Evolutionary conservation across 1,140 invertebrate genomes (phyloP), one percentile per base, ranked within the genome.

Genomic region (Anoplolepis gracilipes): DNA sequence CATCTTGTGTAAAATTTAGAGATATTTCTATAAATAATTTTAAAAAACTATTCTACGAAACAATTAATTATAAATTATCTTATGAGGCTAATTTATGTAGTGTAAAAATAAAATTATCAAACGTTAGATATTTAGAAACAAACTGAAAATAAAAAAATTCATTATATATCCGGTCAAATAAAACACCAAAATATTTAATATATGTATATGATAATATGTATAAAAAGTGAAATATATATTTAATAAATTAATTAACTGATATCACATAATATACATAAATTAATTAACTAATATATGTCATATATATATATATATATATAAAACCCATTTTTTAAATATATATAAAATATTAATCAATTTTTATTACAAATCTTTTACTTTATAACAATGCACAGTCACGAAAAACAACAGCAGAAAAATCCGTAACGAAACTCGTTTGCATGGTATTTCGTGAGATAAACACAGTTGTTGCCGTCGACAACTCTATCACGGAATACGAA

Each of bases 391-490:
- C 25, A 19, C 25, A 46, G 39, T 77, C 11, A 16, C 16, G 8
- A 7, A 33, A 13, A 72, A 33, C 67, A 46, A 19, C 13, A 25
- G 67, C 59, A n/a, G 53, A 59, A 82, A 82, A 33, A 25, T 82
- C 25, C 49, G 33, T 59, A 57, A 72, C 36, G 19, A 39, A 82
- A 82, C 67, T 72, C 53, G 36, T 59, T 72, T 70, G 22, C 30
- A 25, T 81, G 77, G 30, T 49, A 81, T 81, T 72, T 82, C 65
- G 19, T 22, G 53, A 82, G 67, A 72, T 36, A 57, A 72, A 59
- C 53, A 39, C 25, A 42, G 36, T 53, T 25, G 65, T 72, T 72
- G 28, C 10, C 25, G 49, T 57, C 67, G 28, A 82, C 53, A 69
- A 82, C 36, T 81, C 39, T 55, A 30, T 57, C 64, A 30, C 30